phyloP scores from a whole-genome alignment of 2,888 invertebrate genomes.

The Vanessa cardui region DNA sequence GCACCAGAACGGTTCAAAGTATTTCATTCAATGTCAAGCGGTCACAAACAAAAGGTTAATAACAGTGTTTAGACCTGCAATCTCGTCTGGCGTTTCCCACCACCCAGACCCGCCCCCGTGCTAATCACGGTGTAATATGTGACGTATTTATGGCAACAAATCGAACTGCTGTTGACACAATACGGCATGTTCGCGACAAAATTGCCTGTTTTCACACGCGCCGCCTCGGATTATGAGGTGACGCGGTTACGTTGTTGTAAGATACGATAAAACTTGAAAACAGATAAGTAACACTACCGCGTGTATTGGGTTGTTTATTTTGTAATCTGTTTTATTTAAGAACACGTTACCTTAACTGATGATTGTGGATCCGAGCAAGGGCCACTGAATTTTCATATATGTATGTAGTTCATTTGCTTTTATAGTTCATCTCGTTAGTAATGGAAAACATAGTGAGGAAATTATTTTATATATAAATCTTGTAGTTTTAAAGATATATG shows the following conservation, averaged over 20 bases:
- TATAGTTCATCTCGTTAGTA: no score
- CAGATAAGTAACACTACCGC: no score
- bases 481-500: no score
- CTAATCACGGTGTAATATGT: constrained; percentile 36
- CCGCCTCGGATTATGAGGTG: constrained; percentile 61
- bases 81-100: background rate
- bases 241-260: constrained; percentile 50
- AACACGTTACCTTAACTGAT: no score
- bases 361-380: no score
- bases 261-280: background rate
- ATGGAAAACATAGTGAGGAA: no score
- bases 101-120: constrained; percentile 33
- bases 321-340: no score
- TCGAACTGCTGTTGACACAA: constrained; percentile 38
- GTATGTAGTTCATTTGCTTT: no score
- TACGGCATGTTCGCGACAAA: constrained; percentile 50
- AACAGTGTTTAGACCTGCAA: constrained; percentile 9
- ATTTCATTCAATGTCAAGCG: background rate
- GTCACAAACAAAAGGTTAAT: constrained; percentile 13
- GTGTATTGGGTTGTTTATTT: no score
- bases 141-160: constrained; percentile 42
- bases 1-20: background rate
- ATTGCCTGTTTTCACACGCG: constrained; percentile 74
- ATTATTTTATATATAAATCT: no score
- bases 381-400: no score